Evolutionary conservation across 1,140 invertebrate genomes (phyloP), one percentile per base, ranked within the genome.

Genomic region (Ylistrum balloti): DNA sequence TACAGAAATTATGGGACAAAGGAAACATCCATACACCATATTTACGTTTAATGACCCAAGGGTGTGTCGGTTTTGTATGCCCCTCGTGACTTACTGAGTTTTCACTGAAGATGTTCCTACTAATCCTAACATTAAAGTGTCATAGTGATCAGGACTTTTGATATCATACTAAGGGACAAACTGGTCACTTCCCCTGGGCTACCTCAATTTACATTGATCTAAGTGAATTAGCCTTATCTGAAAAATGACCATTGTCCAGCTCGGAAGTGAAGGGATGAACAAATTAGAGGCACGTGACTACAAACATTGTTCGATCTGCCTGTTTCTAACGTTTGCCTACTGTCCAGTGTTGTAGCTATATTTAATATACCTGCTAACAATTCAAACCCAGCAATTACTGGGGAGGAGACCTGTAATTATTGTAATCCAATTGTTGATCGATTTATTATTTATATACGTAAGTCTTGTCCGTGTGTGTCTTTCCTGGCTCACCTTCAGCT

Each of bases 121-220:
- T 74, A 74, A 74, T 74, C 56, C 56, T 1, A 74, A 74, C 56
- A 74, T 74, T 74, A 74, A 74, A 74, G 56, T 74, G 56, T 74
- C 56, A 74, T 28, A 5, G 3, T 74, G 56, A 74, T 74, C 22
- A n/a, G 28, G 56, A 74, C 56, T 28, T 74, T 74, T 74, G 56
- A 74, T 74, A 28, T 74, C 17, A 5, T 74, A 74, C 56, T 28
- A 2, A 74, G 56, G n/a, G 56, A 74, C 56, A 74, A 74, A 74
- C 17, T 17, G 45, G 20, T 17, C 56, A 74, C 56, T 74, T 74
- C 56, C 56, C 56, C 28, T 74, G 56, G 56, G 56, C 56, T 28
- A n/a, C 56, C 56, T 74, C 56, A n/a, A 74, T 74, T 74, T 74
- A 11, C 20, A n/a, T 74, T 74, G 56, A 74, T 74, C 56, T 74